Conservation (phyloP, 1,140 invertebrate genomes). For the Stegodyphus dumicola region DNA sequence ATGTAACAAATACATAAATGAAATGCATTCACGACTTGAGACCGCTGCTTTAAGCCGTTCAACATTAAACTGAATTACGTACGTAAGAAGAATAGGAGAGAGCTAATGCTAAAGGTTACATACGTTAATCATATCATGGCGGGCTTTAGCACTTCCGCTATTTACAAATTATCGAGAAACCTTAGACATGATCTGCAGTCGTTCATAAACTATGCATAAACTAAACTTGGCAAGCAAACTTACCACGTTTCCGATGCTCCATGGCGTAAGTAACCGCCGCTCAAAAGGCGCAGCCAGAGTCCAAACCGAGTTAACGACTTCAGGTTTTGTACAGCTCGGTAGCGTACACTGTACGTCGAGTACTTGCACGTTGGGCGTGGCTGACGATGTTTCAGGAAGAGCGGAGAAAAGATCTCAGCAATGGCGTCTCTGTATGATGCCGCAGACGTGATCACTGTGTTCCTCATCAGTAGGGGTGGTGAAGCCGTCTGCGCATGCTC, state of each 20-base stretch:
- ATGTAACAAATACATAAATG: no score
- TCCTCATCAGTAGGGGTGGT: constrained; percentile 53
- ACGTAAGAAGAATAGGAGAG: no score
- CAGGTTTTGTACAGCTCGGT: not conserved
- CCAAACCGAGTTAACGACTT: not conserved
- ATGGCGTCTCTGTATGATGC: constrained; percentile 46
- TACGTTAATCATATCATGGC: no score
- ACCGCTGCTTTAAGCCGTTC: no score
- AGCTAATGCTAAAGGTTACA: no score
- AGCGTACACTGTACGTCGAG: not conserved
- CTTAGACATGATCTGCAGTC: no score
- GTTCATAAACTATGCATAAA: no score
- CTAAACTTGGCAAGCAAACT: not conserved
- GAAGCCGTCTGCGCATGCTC: constrained; percentile 31
- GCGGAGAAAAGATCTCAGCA: constrained; percentile 8
- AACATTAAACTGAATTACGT: no score
- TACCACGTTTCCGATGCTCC: constrained; percentile 35
- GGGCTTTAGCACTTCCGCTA: no score
- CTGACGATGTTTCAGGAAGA: not conserved
- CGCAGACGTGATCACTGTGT: constrained; percentile 41
- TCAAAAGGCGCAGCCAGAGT: constrained; percentile 46
- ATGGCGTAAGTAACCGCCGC: constrained; percentile 49
- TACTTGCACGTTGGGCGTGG: not conserved
- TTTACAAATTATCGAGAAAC: no score
- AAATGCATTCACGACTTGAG: no score